phyloP scores from a whole-genome alignment of 2,888 invertebrate genomes.

The Meloe dianella region DNA sequence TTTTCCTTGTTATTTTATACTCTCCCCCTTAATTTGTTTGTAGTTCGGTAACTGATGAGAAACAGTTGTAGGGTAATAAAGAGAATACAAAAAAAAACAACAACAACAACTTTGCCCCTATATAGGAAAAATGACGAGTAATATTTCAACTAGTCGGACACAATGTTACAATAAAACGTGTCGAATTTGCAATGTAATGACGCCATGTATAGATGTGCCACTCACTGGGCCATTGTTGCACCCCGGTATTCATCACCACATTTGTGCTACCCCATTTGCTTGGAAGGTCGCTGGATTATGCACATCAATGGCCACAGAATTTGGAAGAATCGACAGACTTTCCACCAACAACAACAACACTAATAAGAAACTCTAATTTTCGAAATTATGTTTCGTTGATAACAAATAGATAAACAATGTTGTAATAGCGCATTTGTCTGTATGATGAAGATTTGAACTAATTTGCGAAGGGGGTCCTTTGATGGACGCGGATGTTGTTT shows the following conservation, averaged over 20 bases:
- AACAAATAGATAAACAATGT: constrained; percentile 30
- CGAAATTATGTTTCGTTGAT: constrained; percentile 4
- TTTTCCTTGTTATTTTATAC: background rate
- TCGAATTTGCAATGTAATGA: constrained; percentile 53
- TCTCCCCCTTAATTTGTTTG: constrained; percentile 29
- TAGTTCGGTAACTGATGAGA: constrained; percentile 26
- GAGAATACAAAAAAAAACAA: background rate
- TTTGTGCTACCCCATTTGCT: constrained; percentile 56
- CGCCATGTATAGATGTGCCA: constrained; percentile 49
- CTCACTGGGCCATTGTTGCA: constrained; percentile 48
- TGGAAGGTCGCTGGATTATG: constrained; percentile 35
- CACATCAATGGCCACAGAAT: constrained; percentile 32
- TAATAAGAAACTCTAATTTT: background rate
- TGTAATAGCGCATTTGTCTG: constrained; percentile 17
- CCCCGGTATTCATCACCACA: constrained; percentile 54
- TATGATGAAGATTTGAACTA: constrained; percentile 35
- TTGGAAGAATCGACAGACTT: constrained; percentile 18
- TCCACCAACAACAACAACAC: background rate
- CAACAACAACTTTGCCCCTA: background rate
- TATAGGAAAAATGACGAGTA: constrained; percentile 25
- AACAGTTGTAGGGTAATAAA: constrained; percentile 20
- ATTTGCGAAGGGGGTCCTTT: constrained; percentile 31
- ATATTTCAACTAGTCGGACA: constrained; percentile 47
- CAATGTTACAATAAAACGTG: constrained; percentile 49
- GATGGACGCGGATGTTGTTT: constrained; percentile 32